Percentiles rank a stretch among this genome's conserved stretches.
Conservation (phyloP, 2,113 vertebrate genomes). For the Monarcha castaneiventris region DNA sequence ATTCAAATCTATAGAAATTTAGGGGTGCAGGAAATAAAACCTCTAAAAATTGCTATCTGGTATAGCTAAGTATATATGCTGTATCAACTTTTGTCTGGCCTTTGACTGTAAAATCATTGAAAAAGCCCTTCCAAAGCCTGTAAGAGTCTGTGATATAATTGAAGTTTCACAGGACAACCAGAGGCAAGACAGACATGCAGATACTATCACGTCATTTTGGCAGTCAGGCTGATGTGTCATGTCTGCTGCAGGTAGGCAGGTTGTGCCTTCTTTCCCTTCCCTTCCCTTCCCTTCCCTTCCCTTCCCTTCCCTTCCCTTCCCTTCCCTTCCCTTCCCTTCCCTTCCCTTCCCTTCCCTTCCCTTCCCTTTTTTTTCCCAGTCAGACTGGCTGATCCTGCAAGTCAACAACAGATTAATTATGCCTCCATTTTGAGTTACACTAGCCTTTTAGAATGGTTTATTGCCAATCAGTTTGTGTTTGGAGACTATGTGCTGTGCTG, state of each 20-base stretch:
- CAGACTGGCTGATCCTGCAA: background rate
- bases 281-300: background rate
- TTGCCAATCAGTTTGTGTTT: background rate
- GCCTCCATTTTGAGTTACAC: background rate
- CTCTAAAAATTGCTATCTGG: background rate
- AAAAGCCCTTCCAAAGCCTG: background rate
- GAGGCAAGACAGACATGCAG: fast-evolving
- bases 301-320: background rate
- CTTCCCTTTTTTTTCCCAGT: background rate
- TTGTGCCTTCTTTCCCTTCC: background rate
- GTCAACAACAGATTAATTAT: background rate
- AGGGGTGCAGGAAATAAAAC: background rate
- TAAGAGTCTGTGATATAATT: background rate
- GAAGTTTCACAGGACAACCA: background rate
- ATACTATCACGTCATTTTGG: background rate
- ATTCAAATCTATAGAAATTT: background rate
- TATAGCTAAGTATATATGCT: background rate
- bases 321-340: background rate
- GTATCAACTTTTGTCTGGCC: background rate
- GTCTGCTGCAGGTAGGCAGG: background rate
- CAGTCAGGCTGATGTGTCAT: background rate
- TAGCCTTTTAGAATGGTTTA: background rate
- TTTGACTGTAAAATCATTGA: background rate
- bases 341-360: background rate
- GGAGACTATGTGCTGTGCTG: background rate